These are phyloP conservation scores for Spodoptera picta DNA, from an alignment of 2,888 invertebrate species.

Conservation along the genomic window DNA sequence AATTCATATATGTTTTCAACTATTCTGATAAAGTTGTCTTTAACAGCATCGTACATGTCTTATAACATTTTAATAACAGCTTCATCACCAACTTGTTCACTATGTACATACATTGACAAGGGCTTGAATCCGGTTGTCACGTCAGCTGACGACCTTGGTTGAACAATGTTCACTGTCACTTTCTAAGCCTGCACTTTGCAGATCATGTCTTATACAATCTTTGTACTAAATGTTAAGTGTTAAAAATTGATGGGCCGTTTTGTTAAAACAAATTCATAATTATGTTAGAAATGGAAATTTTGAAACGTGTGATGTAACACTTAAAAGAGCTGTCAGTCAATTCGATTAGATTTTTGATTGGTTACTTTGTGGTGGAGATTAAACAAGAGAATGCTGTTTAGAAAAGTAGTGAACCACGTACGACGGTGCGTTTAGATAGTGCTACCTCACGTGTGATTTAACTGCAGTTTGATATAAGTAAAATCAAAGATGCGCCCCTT, in stretches of 20 bases:
- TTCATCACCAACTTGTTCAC: slow-evolving; percentile 25
- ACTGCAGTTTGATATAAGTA: neutral
- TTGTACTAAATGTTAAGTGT: slow-evolving; percentile 24
- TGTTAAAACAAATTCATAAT: slow-evolving; percentile 25
- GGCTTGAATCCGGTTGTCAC: slow-evolving; percentile 59
- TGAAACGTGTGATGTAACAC: slow-evolving; percentile 11
- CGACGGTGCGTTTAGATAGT: neutral
- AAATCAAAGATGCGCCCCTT: neutral
- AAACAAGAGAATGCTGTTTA: neutral
- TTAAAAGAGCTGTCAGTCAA: slow-evolving; percentile 7
- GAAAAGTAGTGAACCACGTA: neutral
- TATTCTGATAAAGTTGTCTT: neutral
- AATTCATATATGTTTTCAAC: neutral
- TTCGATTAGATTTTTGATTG: slow-evolving; percentile 7
- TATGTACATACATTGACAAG: slow-evolving; percentile 35
- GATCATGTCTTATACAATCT: slow-evolving; percentile 42
- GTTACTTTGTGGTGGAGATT: neutral
- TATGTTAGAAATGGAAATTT: slow-evolving; percentile 4
- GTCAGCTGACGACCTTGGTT: slow-evolving; percentile 58
- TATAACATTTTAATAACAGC: slow-evolving; percentile 23
- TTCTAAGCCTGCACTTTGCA: slow-evolving; percentile 55
- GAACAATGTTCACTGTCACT: slow-evolving; percentile 57
- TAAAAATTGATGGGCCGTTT: slow-evolving; percentile 24
- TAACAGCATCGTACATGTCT: neutral
- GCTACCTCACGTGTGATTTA: slow-evolving; percentile 2